Evolutionary conservation across 2,797 vertebrate genomes (phyloP).

Genomic region (Toxotes lorentzi): DNA sequence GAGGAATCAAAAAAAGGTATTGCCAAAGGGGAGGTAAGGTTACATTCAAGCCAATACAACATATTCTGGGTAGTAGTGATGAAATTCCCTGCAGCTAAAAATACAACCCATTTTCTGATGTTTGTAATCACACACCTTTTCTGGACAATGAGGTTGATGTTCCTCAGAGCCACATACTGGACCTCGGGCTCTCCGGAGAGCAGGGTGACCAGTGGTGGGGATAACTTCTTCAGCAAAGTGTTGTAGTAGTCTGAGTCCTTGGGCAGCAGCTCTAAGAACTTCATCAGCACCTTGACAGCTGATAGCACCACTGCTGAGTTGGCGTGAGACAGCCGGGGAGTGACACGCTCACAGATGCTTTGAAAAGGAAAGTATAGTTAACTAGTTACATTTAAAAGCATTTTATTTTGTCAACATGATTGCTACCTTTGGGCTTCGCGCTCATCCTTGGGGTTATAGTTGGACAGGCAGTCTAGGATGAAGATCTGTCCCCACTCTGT

Average conservation of each 20-base stretch:
- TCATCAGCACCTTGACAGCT: conserved; percentile 98
- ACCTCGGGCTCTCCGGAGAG: conserved; percentile 98
- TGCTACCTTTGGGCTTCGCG: conserved; percentile 96
- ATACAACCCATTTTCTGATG: background rate
- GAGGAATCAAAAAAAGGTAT: background rate
- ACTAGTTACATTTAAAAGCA: background rate
- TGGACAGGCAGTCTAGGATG: conserved; percentile 97
- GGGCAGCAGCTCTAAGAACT: conserved; percentile 96
- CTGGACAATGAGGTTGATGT: conserved; percentile 99
- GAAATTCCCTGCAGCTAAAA: background rate
- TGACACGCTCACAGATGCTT: conserved; percentile 98
- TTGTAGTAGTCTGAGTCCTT: conserved; percentile 98
- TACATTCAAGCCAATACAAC: background rate
- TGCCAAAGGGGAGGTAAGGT: background rate
- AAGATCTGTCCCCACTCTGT: conserved; percentile 99
- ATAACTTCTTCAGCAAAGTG: conserved; percentile 97
- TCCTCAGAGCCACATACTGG: conserved; percentile 97
- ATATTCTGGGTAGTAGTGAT: background rate
- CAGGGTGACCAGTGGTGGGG: conserved; percentile 95
- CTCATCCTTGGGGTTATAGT: conserved; percentile 97
- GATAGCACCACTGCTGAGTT: conserved; percentile 98
- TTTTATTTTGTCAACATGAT: background rate
- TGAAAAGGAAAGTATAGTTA: background rate
- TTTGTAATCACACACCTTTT: conserved; percentile 88
- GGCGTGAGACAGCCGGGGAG: conserved; percentile 96